These are phyloP conservation scores for Sciurus niger DNA, from an alignment of 2,113 vertebrate species.

Conservation along the genomic window DNA sequence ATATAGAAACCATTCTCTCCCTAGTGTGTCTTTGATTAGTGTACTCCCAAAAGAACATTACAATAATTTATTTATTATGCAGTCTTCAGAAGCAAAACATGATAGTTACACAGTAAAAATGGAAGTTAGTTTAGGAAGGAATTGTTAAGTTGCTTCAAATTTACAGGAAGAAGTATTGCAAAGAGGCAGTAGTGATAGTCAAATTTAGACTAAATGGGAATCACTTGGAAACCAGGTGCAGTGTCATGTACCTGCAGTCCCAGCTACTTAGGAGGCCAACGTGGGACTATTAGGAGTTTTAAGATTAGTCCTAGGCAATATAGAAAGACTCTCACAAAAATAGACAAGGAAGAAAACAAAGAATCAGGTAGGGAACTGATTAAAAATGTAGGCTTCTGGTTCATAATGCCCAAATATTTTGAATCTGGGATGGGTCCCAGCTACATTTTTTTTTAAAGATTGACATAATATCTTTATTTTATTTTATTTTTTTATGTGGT, in stretches of 20 bases:
- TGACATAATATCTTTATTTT: too few species aligned
- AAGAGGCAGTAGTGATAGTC: not conserved
- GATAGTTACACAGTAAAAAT: conserved; percentile 27
- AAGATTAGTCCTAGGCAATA: not conserved
- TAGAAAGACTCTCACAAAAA: not conserved
- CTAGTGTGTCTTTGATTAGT: conserved; percentile 30
- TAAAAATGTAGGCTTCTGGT: not conserved
- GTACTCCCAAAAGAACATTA: conserved; percentile 29
- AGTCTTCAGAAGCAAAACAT: conserved; percentile 57
- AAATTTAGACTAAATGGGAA: conserved; percentile 42
- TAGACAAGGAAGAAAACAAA: not conserved
- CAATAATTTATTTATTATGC: conserved; percentile 34
- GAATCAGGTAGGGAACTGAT: not conserved
- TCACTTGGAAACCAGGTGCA: not conserved
- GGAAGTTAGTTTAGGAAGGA: conserved; percentile 34
- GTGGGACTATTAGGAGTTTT: not conserved
- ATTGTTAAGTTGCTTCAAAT: conserved; percentile 53
- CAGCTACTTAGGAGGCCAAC: not conserved
- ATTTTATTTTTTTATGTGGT: too few species aligned
- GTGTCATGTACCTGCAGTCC: not conserved
- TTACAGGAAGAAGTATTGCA: not conserved
- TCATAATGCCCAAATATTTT: not conserved
- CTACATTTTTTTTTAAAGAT: not conserved
- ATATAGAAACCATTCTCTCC: not conserved
- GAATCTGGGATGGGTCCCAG: not conserved